Percentiles rank a stretch among this genome's conserved stretches.
Conservation (phyloP, 2,888 invertebrate genomes). For the Cybosia mesomella region DNA sequence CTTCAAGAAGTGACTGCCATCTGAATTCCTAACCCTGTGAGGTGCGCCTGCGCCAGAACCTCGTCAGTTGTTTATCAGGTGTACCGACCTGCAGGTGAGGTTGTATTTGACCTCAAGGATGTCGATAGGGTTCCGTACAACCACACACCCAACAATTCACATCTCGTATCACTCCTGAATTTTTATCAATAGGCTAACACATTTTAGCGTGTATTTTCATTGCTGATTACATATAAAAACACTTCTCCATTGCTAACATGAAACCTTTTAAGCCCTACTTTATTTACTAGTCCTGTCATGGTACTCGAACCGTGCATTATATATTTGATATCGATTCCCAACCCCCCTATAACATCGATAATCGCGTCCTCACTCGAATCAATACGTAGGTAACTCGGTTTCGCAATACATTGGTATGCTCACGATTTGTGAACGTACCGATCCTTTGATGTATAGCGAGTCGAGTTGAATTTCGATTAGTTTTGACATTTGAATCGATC, state of each 20-base stretch:
- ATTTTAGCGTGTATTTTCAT: too few species aligned
- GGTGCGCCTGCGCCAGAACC: too few species aligned
- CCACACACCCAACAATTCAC: too few species aligned
- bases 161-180: too few species aligned
- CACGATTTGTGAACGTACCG: slow-evolving; percentile 15
- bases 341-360: slow-evolving; percentile 54
- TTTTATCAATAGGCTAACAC: too few species aligned
- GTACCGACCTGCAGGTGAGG: too few species aligned
- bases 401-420: slow-evolving; percentile 19
- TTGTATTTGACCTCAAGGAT: too few species aligned
- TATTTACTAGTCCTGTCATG: background rate
- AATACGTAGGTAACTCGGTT: slow-evolving; percentile 17
- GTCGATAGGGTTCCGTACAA: too few species aligned
- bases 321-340: slow-evolving; percentile 51
- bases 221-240: background rate
- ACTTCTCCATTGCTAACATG: background rate
- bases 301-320: slow-evolving; percentile 44
- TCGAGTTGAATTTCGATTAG: slow-evolving; percentile 3
- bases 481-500: background rate
- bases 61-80: too few species aligned
- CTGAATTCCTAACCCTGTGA: too few species aligned
- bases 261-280: too few species aligned
- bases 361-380: slow-evolving; percentile 46
- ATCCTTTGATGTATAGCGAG: slow-evolving; percentile 14
- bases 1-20: too few species aligned